phyloP scores from a whole-genome alignment of 2,797 vertebrate species.

The Sitta carolinensis region DNA sequence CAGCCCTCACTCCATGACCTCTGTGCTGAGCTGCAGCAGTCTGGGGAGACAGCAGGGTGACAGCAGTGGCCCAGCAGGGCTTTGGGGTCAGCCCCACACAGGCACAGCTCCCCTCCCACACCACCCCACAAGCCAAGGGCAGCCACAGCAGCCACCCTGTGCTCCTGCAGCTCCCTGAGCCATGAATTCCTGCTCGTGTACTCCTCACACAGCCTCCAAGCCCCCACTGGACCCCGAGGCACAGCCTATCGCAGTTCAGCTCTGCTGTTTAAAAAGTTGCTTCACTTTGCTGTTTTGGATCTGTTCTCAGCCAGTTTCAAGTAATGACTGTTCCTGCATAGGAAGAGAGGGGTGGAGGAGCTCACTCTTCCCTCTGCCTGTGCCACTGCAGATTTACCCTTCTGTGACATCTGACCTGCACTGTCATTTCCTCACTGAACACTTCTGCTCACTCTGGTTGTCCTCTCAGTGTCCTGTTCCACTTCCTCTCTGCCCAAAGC shows the following conservation, averaged over 20 bases:
- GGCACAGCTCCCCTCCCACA: background rate
- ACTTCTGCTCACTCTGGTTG: background rate
- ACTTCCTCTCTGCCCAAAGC: background rate
- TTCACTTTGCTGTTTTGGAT: background rate
- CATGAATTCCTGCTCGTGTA: background rate
- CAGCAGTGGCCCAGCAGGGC: background rate
- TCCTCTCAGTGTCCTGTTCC: background rate
- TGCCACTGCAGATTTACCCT: background rate
- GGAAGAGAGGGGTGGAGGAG: background rate
- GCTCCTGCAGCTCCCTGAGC: background rate
- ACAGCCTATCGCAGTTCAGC: background rate
- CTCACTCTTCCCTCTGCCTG: background rate
- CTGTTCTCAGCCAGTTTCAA: background rate
- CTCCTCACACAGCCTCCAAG: background rate
- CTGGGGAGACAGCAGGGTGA: background rate
- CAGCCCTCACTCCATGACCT: background rate
- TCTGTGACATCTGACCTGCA: background rate
- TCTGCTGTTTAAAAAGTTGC: background rate
- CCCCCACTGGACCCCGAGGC: too few species aligned
- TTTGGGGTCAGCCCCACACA: background rate
- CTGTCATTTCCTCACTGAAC: background rate
- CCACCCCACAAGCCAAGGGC: background rate
- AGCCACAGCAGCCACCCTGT: background rate
- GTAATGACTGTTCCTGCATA: background rate
- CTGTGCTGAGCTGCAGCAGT: background rate